phyloP scores from a whole-genome alignment of 2,113 vertebrate species.

The Tricholaema leucomelas region DNA sequence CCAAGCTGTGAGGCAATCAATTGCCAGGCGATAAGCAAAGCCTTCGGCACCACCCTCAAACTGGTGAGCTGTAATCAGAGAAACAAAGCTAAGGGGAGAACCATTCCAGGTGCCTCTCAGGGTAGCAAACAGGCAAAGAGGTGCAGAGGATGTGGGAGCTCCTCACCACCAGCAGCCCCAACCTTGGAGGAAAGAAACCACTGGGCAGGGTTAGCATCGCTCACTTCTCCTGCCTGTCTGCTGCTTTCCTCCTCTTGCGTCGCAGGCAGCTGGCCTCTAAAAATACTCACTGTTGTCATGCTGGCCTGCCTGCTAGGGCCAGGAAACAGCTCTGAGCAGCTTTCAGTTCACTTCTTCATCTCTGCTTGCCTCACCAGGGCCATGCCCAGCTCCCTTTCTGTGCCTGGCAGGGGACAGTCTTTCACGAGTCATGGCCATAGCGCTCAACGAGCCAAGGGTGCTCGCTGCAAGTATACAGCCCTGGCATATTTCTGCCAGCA shows the following conservation, averaged over 20 bases:
- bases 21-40: not conserved
- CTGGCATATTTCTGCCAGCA: not conserved
- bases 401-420: not conserved
- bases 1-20: not conserved
- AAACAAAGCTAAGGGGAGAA: not conserved
- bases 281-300: constrained; percentile 48
- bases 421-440: not conserved
- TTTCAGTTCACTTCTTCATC: not conserved
- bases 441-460: not conserved
- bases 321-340: constrained; percentile 1
- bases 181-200: not conserved
- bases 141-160: not conserved
- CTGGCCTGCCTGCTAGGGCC: constrained; percentile 7
- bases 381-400: not conserved
- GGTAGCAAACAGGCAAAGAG: not conserved
- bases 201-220: not conserved
- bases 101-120: not conserved
- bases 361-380: not conserved
- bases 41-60: not conserved
- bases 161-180: not conserved
- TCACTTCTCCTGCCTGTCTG: not conserved
- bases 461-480: not conserved
- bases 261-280: constrained; percentile 65
- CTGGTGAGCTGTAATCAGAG: not conserved
- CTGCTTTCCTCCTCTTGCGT: constrained; percentile 4